A percentile compares a stretch with the other conserved stretches of the same genome.
Conservation (phyloP, 2,113 vertebrate genomes). For the Cryptomyrus ogoouensis region DNA sequence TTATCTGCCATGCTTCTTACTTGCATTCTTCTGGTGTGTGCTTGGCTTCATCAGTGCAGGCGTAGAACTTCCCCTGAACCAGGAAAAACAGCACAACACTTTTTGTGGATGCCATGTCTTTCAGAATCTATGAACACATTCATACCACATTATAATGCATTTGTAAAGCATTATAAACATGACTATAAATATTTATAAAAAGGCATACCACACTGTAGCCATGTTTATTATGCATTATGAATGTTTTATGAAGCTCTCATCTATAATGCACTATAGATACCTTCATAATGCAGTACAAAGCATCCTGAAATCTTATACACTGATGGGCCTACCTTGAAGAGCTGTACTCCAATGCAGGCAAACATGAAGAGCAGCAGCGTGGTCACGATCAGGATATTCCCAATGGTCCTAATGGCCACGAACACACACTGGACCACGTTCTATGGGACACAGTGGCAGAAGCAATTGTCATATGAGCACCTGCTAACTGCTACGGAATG, state of each 20-base stretch:
- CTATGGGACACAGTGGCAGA: slow-evolving; percentile 46
- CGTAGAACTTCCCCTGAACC: slow-evolving; percentile 83
- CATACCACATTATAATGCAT: not conserved
- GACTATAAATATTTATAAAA: not conserved
- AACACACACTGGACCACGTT: slow-evolving; percentile 91
- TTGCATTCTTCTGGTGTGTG: slow-evolving; percentile 85
- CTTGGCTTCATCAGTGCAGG: slow-evolving; percentile 87
- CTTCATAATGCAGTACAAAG: too few relatives aligned
- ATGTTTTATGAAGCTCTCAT: not conserved
- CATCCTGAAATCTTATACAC: too few relatives aligned
- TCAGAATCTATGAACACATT: not conserved
- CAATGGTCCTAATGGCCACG: slow-evolving; percentile 86
- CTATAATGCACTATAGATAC: not conserved
- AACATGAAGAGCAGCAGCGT: slow-evolving; percentile 93
- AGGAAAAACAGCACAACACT: slow-evolving; percentile 12
- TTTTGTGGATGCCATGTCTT: not conserved
- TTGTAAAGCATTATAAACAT: not conserved
- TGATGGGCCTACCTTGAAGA: slow-evolving; percentile 75
- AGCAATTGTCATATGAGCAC: not conserved
- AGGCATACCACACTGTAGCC: not conserved
- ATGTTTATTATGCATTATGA: not conserved
- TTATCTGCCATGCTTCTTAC: slow-evolving; percentile 45
- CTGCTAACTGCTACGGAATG: not conserved
- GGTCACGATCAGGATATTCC: slow-evolving; percentile 89
- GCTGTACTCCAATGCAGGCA: slow-evolving; percentile 86